These are phyloP conservation scores for Norana najaformis DNA, from an alignment of 2,888 invertebrate genomes.

Conservation along the genomic window DNA sequence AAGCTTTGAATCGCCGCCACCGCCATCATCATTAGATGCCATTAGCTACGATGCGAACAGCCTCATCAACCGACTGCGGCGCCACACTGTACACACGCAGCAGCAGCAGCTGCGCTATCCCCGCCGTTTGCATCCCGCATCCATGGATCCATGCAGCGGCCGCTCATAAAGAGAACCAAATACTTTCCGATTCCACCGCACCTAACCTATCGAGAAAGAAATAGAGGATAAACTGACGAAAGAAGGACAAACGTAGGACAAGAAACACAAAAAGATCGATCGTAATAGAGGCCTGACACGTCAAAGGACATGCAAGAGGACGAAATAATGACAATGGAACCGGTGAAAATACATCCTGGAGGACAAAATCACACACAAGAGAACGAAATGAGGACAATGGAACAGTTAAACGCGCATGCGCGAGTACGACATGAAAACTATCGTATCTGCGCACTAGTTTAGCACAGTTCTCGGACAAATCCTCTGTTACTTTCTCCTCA, in stretches of 20 bases:
- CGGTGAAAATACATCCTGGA: too few species aligned
- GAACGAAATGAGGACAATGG: not conserved
- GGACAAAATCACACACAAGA: not conserved
- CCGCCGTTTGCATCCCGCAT: not conserved
- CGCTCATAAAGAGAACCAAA: not conserved
- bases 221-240: not conserved
- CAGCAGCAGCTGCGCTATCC: not conserved
- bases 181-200: not conserved
- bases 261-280: not conserved
- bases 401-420: not conserved
- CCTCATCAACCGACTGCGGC: not conserved
- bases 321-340: too few species aligned
- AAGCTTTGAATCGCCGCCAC: not conserved
- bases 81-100: not conserved
- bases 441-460: too few species aligned
- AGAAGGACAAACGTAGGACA: not conserved
- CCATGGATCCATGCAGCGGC: not conserved
- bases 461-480: too few species aligned
- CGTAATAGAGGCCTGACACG: not conserved
- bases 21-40: not conserved
- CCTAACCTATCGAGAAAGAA: not conserved
- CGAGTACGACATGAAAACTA: not conserved
- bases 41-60: conserved; percentile 13
- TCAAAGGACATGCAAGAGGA: not conserved
- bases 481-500: not conserved